A percentile compares a stretch with the other conserved stretches of the same genome.
Conservation (phyloP, 2,797 vertebrate genomes). For the Propithecus perrieri region DNA sequence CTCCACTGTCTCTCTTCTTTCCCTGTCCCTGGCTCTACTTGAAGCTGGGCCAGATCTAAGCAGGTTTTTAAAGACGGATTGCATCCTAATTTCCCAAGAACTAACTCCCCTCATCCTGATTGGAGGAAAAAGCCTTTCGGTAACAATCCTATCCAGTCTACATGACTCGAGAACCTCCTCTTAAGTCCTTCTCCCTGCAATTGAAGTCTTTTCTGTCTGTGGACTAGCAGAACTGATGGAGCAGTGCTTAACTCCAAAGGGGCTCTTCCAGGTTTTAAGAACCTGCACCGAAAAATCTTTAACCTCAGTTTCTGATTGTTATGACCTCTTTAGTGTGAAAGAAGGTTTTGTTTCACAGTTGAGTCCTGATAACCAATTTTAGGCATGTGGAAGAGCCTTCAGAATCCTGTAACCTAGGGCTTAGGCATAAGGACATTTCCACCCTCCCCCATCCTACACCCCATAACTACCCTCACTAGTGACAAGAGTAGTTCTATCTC, state of each 20-base stretch:
- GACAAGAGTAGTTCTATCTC: background rate
- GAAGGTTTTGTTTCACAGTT: background rate
- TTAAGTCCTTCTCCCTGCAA: background rate
- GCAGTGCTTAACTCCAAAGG: background rate
- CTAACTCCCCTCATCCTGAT: background rate
- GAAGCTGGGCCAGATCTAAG: background rate
- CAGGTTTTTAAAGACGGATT: background rate
- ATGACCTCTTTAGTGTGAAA: background rate
- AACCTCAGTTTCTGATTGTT: background rate
- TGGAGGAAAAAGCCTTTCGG: background rate
- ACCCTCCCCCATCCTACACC: fast-evolving
- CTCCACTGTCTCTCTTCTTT: background rate
- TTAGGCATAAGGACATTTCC: background rate
- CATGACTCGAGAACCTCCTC: background rate
- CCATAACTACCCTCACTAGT: background rate
- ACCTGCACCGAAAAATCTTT: background rate
- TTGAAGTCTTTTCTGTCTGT: background rate
- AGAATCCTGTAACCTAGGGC: background rate
- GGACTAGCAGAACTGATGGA: background rate
- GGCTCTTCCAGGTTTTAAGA: background rate
- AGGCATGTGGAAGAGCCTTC: background rate
- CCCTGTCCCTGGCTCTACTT: background rate
- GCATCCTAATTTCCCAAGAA: background rate
- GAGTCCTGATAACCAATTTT: background rate
- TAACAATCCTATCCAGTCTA: background rate